Base-by-base conservation (phyloP, 1,140 invertebrate genomes). In the Cotesia typhae region DNA sequence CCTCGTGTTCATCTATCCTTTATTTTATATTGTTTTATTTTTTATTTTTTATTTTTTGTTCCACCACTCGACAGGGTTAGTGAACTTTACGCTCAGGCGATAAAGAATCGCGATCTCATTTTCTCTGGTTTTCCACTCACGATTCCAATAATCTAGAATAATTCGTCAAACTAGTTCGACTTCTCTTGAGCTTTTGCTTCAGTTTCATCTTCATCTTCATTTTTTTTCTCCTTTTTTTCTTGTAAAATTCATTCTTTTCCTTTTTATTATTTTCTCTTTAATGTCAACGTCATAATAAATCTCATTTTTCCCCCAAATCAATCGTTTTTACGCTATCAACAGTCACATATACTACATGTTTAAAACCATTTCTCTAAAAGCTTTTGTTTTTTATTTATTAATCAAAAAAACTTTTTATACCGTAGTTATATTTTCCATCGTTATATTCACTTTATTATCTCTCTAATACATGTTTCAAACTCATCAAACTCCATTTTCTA, bases 121-220 rank as follows among this genome's bases (percentile, higher is more conserved):
- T 20, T 67, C 53, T 68, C 67, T 41, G 12, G 67, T 17, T 64
- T 71, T 72, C 55, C 52, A 14, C 64, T 67, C 70, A 72, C 70
- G 64, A 72, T 72, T 72, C 70, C 70, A 72, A 72, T 72, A 72
- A 72, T 51, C 70, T 60, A 72, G 47, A 72, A 72, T 72, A 72
- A 67, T 72, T 72, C 70, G 37, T 72, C 70, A 72, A 72, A 72
- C 37, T 52, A 41, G 9, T 52, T 67, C 10, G 12, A 12, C 38
- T 14, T 14, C 20, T 41, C 63, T 20, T 5, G n/a, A 41, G 12
- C n/a, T 38, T 41, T 37, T 28, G 28, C 28, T 5, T 5, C 38
- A 41, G 12, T 14, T 38, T 36, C 20, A 65, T 41, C 36, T 36
- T 47, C 10, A 47, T 47, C 41, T 47, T 47, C 41, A 47, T 47